phyloP scores from a whole-genome alignment of 2,888 invertebrate genomes.

The Trachelus stipa region DNA sequence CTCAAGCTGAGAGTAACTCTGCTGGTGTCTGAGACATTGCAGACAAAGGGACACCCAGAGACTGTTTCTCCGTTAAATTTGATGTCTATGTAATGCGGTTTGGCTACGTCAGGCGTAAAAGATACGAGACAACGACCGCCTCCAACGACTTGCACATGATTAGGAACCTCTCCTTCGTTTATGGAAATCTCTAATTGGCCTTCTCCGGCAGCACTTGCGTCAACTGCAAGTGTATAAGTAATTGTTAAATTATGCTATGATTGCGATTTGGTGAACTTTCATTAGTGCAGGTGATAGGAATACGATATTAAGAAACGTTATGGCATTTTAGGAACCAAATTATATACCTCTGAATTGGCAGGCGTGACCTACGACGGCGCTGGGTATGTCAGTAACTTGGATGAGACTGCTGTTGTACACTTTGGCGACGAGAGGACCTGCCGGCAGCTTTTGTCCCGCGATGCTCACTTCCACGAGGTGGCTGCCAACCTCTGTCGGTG shows the following conservation, averaged over 20 bases:
- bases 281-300: background rate
- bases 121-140: constrained; percentile 94
- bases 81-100: constrained; percentile 93
- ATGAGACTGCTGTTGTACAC: constrained; percentile 95
- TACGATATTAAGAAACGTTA: background rate
- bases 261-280: background rate
- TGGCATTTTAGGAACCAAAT: background rate
- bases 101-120: constrained; percentile 92
- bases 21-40: constrained; percentile 84
- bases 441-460: constrained; percentile 89
- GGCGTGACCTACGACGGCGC: constrained; percentile 94
- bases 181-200: constrained; percentile 99
- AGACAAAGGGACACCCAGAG: constrained; percentile 90
- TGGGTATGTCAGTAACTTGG: constrained; percentile 93
- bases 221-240: constrained; percentile 76
- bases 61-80: constrained; percentile 97
- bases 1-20: constrained; percentile 79
- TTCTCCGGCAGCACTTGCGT: constrained; percentile 98
- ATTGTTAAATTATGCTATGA: background rate
- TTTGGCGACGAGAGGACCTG: constrained; percentile 92
- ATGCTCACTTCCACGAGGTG: constrained; percentile 93
- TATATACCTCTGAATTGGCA: constrained; percentile 93
- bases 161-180: constrained; percentile 98
- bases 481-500: constrained; percentile 93
- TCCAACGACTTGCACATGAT: constrained; percentile 96